A percentile compares a stretch with the other conserved stretches of the same genome.
Conservation (phyloP, 2,797 vertebrate species). For the Acrossocheilus wenchowensis region DNA sequence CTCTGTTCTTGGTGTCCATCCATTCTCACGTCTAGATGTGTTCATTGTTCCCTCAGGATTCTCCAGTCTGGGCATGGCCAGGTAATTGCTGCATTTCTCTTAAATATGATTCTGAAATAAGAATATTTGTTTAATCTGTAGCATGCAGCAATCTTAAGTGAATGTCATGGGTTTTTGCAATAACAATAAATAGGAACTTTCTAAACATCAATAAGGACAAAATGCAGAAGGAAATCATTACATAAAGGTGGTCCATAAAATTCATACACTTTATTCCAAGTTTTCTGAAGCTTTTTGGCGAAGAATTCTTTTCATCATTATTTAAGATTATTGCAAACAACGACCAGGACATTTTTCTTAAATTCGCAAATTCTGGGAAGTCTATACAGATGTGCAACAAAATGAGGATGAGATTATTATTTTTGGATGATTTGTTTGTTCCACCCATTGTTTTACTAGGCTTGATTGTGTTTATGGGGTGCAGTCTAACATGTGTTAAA, state of each 20-base stretch:
- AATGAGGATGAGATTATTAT: not conserved
- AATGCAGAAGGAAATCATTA: not conserved
- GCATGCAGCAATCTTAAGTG: not conserved
- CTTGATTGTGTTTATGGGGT: too few species aligned
- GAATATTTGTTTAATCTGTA: not conserved
- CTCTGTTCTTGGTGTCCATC: constrained; percentile 86
- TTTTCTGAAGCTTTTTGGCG: not conserved
- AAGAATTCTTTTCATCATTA: not conserved
- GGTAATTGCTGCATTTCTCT: constrained; percentile 73
- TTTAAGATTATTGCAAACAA: not conserved
- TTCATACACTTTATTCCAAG: not conserved
- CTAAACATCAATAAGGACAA: not conserved
- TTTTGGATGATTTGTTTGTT: too few species aligned
- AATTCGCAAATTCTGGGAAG: not conserved
- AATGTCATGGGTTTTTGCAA: not conserved
- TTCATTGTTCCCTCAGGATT: constrained; percentile 93
- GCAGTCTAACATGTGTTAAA: too few species aligned
- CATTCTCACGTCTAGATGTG: constrained; percentile 92
- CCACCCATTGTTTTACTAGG: too few species aligned
- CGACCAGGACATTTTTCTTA: not conserved
- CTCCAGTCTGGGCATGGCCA: constrained; percentile 97
- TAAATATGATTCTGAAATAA: constrained; percentile 1
- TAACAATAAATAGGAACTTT: not conserved
- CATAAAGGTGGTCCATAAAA: not conserved
- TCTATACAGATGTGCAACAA: not conserved